Evolutionary conservation across 1,140 invertebrate species (phyloP).

Genomic region (Pissodes strobi): DNA sequence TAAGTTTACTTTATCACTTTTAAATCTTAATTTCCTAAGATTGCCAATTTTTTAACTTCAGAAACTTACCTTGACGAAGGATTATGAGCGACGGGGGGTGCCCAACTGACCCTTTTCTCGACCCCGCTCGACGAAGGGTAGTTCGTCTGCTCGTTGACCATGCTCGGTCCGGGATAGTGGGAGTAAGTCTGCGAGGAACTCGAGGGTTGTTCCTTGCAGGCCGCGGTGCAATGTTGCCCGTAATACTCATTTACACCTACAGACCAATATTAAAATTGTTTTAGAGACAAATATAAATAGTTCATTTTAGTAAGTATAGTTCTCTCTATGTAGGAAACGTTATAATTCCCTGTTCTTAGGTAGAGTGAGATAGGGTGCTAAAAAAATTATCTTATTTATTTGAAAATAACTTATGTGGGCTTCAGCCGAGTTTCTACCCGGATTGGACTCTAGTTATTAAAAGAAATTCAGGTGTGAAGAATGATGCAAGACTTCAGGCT

Average conservation of each 20-base stretch:
- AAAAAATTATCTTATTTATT: no score
- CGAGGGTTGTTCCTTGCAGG: constrained; percentile 50
- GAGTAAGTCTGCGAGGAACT: constrained; percentile 5
- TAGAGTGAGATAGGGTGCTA: no score
- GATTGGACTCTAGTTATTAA: no score
- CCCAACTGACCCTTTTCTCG: constrained; percentile 66
- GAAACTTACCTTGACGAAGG: constrained; percentile 55
- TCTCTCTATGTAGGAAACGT: no score
- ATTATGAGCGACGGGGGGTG: constrained; percentile 59
- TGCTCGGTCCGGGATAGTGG: constrained; percentile 20
- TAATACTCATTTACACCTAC: constrained; percentile 51
- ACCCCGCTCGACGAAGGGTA: constrained; percentile 48
- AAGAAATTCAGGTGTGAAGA: no score
- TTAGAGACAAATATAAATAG: no score
- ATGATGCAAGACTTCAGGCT: no score
- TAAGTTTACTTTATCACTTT: neutral
- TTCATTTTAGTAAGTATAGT: no score
- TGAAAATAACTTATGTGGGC: no score
- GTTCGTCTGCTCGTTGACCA: constrained; percentile 26
- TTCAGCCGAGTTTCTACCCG: no score
- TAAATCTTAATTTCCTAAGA: neutral
- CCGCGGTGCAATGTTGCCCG: constrained; percentile 49
- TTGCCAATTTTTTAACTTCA: no score
- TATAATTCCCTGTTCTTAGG: no score
- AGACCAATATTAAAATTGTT: neutral